phyloP scores from a whole-genome alignment of 2,888 invertebrate species.

The Halictus quadricinctus region DNA sequence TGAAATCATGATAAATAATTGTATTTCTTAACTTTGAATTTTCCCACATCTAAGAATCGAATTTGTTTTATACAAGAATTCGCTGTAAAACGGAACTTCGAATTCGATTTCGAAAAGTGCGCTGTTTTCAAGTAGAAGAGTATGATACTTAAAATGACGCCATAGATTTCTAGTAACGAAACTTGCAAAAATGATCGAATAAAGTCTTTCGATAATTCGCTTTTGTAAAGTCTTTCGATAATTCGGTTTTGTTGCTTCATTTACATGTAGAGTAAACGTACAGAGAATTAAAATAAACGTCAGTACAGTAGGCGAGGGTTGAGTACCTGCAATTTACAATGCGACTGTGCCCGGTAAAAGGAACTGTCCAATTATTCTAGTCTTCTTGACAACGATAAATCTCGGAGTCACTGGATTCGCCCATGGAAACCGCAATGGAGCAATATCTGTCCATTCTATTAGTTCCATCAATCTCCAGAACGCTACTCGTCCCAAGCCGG shows the following conservation, averaged over 20 bases:
- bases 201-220: too few relatives aligned
- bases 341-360: neutral
- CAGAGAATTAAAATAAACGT: neutral
- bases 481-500: neutral
- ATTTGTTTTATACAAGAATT: neutral
- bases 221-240: too few relatives aligned
- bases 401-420: neutral
- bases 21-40: neutral
- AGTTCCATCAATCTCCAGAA: neutral
- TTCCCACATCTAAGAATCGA: neutral
- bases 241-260: neutral
- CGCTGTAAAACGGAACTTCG: too few relatives aligned
- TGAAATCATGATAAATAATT: neutral
- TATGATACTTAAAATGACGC: neutral
- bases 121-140: neutral
- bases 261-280: neutral
- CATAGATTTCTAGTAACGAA: neutral
- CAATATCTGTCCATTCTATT: conserved; percentile 6
- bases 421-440: neutral
- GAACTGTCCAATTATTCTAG: neutral
- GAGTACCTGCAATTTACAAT: neutral
- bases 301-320: neutral
- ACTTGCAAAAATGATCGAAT: neutral
- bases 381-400: conserved; percentile 2
- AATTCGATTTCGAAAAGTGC: too few relatives aligned